Conservation (phyloP, 2,797 vertebrate species). For the Smutsia gigantea region DNA sequence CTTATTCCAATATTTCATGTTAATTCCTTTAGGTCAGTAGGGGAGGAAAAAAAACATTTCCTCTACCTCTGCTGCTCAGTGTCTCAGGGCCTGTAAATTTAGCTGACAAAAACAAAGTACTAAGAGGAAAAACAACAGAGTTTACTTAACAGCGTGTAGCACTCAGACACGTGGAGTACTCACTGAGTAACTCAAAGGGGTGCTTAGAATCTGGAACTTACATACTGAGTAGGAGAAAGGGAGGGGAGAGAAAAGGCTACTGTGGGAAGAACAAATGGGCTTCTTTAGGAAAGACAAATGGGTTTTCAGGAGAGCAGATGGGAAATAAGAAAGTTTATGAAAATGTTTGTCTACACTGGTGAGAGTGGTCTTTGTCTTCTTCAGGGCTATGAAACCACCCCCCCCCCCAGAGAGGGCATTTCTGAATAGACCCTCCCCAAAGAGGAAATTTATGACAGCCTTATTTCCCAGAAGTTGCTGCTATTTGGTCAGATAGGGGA, state of each 20-base stretch:
- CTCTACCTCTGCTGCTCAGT: background rate
- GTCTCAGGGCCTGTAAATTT: background rate
- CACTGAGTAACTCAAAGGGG: background rate
- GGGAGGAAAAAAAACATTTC: background rate
- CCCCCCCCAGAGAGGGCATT: background rate
- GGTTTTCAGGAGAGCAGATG: background rate
- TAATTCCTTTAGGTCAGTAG: background rate
- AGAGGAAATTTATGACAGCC: background rate
- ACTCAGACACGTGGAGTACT: background rate
- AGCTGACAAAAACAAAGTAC: background rate
- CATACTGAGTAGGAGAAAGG: background rate
- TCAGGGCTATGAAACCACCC: background rate
- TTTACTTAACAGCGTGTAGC: too few relatives aligned
- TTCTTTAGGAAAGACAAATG: background rate
- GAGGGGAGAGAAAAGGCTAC: background rate
- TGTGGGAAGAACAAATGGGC: background rate
- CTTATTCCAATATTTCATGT: background rate
- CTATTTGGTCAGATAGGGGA: background rate
- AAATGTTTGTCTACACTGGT: background rate
- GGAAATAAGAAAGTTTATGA: background rate
- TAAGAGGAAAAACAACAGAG: background rate
- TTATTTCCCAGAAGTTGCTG: conserved; percentile 3
- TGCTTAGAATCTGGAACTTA: background rate
- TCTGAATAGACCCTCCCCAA: background rate
- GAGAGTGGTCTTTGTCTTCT: background rate